Base-by-base conservation (phyloP, 2,113 vertebrate species). In the Callopanchax toddi region DNA sequence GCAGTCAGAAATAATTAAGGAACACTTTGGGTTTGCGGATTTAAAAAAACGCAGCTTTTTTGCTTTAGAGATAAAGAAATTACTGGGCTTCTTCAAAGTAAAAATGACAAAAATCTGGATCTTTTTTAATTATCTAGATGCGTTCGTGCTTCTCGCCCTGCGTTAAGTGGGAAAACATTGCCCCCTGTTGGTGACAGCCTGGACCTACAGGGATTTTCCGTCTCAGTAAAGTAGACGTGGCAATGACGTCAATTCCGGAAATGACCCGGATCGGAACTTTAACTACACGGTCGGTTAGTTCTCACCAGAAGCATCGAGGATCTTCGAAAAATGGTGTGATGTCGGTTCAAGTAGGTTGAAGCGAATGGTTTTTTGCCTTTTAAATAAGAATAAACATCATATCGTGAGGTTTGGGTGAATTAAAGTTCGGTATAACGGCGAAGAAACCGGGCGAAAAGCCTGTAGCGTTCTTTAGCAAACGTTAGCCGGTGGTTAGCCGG, bases 241-340 rank as follows among this genome's bases (percentile, higher is more conserved):
- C 91, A 92, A 63, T 90, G 89, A 93, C 92, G 91, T 91, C 51
- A 62, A 6, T 32, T 46, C 89, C 91, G 92, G 91, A 92, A 92
- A 81, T 72, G 58, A 89, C 88, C 80, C 87, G 83, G 83, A 91
- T 89, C 58, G 84, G 71, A 91, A 91, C 89, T 88, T 87, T 87
- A 90, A 91, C 82, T 76, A 65, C 64, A 61, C 60, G 60, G 13
- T 66, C 60, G 54, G 67, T 66, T 76, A 73, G 73, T 70, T 74
- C 59, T 79, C 52, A 49, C 10, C 64, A 56, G 75, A 84, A 72
- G 49, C 60, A 56, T 63, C 79, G 67, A 77, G 43, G 44, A 69
- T 61, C 58, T 39, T 42, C 67, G 46, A 20, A 72, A 63, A 71
- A 78, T 69, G 67, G n/a, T 69, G 25, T 74, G 54, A 79, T 71